Base-by-base conservation (phyloP, 2,888 invertebrate species). In the Chirona hameri region DNA sequence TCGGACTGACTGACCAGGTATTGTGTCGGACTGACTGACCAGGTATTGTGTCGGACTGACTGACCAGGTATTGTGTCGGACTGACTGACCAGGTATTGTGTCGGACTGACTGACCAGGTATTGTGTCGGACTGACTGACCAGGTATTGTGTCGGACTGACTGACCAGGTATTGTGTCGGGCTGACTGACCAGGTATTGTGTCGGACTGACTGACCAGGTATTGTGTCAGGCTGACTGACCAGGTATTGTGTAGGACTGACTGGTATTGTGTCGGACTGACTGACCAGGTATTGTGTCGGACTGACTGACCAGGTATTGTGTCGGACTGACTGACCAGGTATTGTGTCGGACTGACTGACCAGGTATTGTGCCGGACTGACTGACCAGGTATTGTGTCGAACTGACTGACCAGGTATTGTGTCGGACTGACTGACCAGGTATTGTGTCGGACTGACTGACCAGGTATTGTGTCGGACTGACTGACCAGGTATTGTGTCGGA, bases 201-300 rank as follows among this genome's bases (percentile, higher is more conserved):
- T 39, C 39, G 39, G 4, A 39, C 39, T 7, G 39, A 39, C 39
- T 14, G 1, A 84, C 91, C 91, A 21, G 92, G 92, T 85, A 92
- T 91, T 86, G 91, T 90, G 87, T 91, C 39, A 7, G 4, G 7
- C 39, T 7, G 39, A 39, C 39, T 14, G 1, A 84, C 91, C 91
- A 21, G 92, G 92, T 85, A 92, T 91, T 86, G 91, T 90, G 87
- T 91, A n/a, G n/a, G n/a, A n/a, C n/a, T n/a, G n/a, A n/a, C n/a
- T n/a, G n/a, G n/a, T n/a, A n/a, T n/a, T n/a, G n/a, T n/a, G 39
- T 39, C 39, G 39, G 4, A 39, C 39, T 7, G 39, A 39, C 39
- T 14, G 1, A 84, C 91, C 91, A 21, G 92, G 92, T 85, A 92
- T 91, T 86, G 91, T 90, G 87, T 91, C 91, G 52, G n/a, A n/a